Base-by-base conservation (phyloP, 2,888 invertebrate genomes). In the Latrodectus hesperus region DNA sequence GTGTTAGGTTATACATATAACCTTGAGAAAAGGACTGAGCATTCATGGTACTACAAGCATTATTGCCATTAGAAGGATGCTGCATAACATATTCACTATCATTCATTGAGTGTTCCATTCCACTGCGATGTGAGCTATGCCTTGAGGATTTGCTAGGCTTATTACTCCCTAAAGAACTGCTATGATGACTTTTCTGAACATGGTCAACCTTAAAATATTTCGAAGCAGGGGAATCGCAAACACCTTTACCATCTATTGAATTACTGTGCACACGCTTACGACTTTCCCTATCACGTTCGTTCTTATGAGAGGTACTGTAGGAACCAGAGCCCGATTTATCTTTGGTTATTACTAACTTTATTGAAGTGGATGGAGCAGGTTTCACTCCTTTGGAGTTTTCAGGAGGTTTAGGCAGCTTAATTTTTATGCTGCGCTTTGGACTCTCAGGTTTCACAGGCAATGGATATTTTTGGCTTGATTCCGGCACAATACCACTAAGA, bases 341-440 rank as follows among this genome's bases (percentile, higher is more conserved):
- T 82, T 89, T 89, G 77, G 88, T 84, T 49, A 89, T 73, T 4
- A 89, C 88, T 71, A 89, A 51, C 78, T 89, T 89, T 14, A 84
- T 52, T 11, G 81, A 17, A 52, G 84, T 26, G 10, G 74, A 22
- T 10, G 71, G 14, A 11, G 49, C 49, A 22, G 71, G 9, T 49
- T 73, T 73, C 0, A 64, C 16, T 22, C 12, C 14, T 70, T 55
- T 10, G 52, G 53, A 11, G 49, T 53, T 51, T 16, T 26, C 26
- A 6, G 78, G 83, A 11, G 84, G 84, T 53, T 84, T 84, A 4
- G 89, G 86, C 10, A 85, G 64, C 53, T 88, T 89, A 5, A 89
- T 88, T 72, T 88, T 89, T 16, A 89, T 22, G 9, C 51, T n/a
- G 52, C 67, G 79, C 22, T 77, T 72, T 9, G 81, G 81, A n/a